Base-by-base conservation (phyloP, 2,113 vertebrate species). In the Seriola rivoliana region DNA sequence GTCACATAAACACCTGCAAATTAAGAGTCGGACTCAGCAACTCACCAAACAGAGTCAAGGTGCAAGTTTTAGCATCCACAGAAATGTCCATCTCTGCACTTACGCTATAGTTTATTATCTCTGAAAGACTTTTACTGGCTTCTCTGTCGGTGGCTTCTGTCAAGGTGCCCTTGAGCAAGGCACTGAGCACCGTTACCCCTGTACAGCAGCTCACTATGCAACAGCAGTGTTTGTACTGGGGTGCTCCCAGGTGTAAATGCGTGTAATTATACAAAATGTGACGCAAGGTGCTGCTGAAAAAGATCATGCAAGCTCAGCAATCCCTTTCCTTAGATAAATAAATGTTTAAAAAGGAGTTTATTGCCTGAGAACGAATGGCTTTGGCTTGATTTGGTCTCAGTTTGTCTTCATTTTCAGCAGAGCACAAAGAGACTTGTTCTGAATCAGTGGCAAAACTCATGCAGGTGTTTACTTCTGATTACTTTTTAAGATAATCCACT, bases 1-100 rank as follows among this genome's bases (percentile, higher is more conserved):
- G 78, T 64, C 87, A 57, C 91, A 92, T 91, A 93, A 94, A 93
- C 91, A 92, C 90, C 58, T 84, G 42, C 52, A 80, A 44, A 86
- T 78, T 66, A 80, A 67, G 63, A 75, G 52, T 59, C 68, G 72
- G 54, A 60, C 46, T 65, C 32, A 42, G 25, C 68, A 54, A 12
- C 36, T 42, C 38, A 72, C 78, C 75, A 73, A 46, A n/a, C 64
- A 63, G 36, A 63, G 36, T 64, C 52, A 57, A 42, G 21, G 38
- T 29, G 19, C 17, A 29, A 12, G 17, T 68, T 48, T 29, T 2
- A 50, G 36, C 17, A 21, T 68, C 50, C 11, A 21, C 5, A 36
- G 8, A 50, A 17, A 44, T 2, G 17, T 42, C 19, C 59, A 46
- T 74, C 46, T 75, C 66, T 67, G 48, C 10, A 60, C 38, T 68